A percentile compares a stretch with the other conserved stretches of the same genome.
Evolutionary conservation across 2,797 vertebrate genomes (phyloP).

Genomic region (Varecia variegata): DNA sequence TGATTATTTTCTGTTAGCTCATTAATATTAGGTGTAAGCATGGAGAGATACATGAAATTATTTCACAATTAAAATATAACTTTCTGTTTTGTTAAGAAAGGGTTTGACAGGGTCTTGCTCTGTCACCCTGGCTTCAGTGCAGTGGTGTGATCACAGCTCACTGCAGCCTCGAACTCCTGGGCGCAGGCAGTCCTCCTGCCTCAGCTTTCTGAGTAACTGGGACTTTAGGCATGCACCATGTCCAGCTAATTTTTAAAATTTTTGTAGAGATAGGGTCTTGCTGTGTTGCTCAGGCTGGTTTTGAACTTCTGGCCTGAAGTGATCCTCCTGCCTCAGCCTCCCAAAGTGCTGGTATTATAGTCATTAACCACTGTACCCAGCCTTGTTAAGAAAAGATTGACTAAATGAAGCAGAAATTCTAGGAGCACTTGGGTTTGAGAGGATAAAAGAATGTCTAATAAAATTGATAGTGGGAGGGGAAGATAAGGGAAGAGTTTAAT

Average conservation of each 20-base stretch:
- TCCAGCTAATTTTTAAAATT: not conserved
- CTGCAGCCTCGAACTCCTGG: not conserved
- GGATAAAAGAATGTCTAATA: not conserved
- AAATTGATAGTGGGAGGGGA: not conserved
- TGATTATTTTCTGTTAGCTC: constrained; percentile 32
- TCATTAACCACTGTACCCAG: not conserved
- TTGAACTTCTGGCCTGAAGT: not conserved
- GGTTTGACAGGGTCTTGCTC: not conserved
- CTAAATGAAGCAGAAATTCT: not conserved
- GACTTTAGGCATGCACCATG: not conserved
- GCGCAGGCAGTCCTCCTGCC: not conserved
- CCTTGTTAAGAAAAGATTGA: not conserved
- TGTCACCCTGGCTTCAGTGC: not conserved
- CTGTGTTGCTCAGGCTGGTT: not conserved
- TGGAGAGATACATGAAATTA: constrained; percentile 25
- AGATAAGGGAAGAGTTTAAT: not conserved
- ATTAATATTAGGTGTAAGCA: not conserved
- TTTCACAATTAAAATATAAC: not conserved
- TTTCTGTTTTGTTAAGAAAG: not conserved
- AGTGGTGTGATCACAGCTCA: not conserved
- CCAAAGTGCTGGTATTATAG: not conserved
- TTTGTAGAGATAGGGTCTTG: not conserved
- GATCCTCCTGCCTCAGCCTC: not conserved
- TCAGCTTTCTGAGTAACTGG: not conserved
- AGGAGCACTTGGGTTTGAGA: not conserved